Base-by-base conservation (phyloP, 2,113 vertebrate species). In the Caretta caretta region DNA sequence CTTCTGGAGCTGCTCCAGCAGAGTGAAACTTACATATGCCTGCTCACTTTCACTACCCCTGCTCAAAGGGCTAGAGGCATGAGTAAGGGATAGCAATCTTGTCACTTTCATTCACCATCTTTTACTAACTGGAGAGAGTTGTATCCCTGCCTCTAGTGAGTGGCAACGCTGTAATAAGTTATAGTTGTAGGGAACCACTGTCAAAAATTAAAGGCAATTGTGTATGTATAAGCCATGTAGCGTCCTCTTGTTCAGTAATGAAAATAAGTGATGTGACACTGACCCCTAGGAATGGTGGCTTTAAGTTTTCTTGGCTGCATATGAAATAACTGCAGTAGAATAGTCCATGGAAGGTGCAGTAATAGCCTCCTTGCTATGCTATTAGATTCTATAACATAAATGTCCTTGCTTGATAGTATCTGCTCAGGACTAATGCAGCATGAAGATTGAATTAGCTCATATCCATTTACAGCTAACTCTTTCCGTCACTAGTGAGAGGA, bases 381-480 rank as follows among this genome's bases (percentile, higher is more conserved):
- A 83, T 88, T 96, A 91, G 92, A 72, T 88, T 35, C 42, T 75
- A 6, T 90, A 93, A 93, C 65, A 82, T 83, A 90, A 92, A 83
- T 42, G 92, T 93, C 14, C 27, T 93, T 91, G 46, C 81, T 83
- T 83, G 86, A 88, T 72, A 65, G 59, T 94, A 97, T 96, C 94
- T 96, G 80, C 85, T 96, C 81, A 95, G 88, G 96, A 90, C 65
- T 93, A 97, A 96, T 92, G 89, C 59, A 87, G 94, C 93, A 91
- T 96, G 88, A 96, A 97, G 82, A 93, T 2, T 95, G 91, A 96
- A 97, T 97, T 96, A 93, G 91, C 93, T 94, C 49, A 14, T 82
- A 86, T 86, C 83, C 93, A 81, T 94, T 96, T 97, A 87, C 81
- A 94, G 92, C 92, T 84, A 96, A 93, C 6, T 35, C 57, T 93